These are phyloP conservation scores for Drosophila buzzatii DNA, from an alignment of 2,888 invertebrate genomes.

Conservation along the genomic window DNA sequence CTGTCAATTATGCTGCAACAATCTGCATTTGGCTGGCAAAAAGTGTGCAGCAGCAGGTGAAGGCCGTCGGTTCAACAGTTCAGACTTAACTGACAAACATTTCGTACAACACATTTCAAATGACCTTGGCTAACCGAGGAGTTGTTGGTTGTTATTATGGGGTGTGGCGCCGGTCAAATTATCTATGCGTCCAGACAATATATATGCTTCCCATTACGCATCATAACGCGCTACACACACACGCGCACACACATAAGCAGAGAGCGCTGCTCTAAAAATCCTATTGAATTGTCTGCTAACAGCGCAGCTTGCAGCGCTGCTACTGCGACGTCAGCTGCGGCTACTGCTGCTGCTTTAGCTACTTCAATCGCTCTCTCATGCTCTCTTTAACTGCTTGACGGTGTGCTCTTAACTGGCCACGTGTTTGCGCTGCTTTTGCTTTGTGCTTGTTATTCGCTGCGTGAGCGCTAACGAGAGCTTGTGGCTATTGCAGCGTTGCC, in stretches of 20 bases:
- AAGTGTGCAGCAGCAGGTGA: slow-evolving; percentile 9
- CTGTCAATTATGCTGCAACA: slow-evolving; percentile 22
- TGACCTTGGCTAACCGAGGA: slow-evolving; percentile 41
- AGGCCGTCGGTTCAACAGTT: slow-evolving; percentile 42
- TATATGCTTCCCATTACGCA: slow-evolving; percentile 34
- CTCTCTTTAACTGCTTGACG: slow-evolving; percentile 32
- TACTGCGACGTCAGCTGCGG: slow-evolving; percentile 20
- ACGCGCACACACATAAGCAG: not conserved
- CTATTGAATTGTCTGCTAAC: slow-evolving; percentile 16
- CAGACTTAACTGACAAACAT: slow-evolving; percentile 29
- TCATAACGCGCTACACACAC: slow-evolving; percentile 12
- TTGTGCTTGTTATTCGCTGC: slow-evolving; percentile 67
- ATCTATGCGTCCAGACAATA: slow-evolving; percentile 31
- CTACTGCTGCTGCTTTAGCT: slow-evolving; percentile 9
- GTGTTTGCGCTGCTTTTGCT: slow-evolving; percentile 65
- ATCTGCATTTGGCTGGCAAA: slow-evolving; percentile 12
- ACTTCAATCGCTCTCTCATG: slow-evolving; percentile 26
- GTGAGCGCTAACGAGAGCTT: slow-evolving; percentile 18
- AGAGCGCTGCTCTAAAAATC: slow-evolving; percentile 18
- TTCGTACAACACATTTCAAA: slow-evolving; percentile 1
- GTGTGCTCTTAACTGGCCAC: slow-evolving; percentile 60
- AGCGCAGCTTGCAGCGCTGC: slow-evolving; percentile 39
- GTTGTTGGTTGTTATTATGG: slow-evolving; percentile 9
- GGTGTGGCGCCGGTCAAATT: slow-evolving; percentile 51
- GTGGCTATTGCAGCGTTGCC: slow-evolving; percentile 46